Base-by-base conservation (phyloP, 2,888 invertebrate genomes). In the Hydroisotoma schaefferi region DNA sequence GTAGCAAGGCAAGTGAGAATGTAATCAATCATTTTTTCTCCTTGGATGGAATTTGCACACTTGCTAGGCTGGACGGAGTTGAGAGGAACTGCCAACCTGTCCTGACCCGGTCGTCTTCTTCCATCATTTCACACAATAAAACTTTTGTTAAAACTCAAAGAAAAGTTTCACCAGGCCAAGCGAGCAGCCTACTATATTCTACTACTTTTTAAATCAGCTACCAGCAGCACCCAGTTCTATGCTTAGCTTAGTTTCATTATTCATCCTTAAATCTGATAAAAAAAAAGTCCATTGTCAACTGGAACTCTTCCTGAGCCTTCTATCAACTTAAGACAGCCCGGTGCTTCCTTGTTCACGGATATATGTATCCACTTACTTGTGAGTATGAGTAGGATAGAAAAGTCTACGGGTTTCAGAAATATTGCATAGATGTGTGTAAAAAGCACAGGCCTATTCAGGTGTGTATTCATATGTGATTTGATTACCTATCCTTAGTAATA, bases 1-100 rank as follows among this genome's bases (percentile, higher is more conserved):
- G n/a, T 20, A 40, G 40, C 8, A 33, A 33, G 15, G 59, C 59
- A 63, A 64, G 64, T 66, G 60, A 60, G 52, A 51, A 47, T 55
- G 63, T 59, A 68, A 68, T 68, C 68, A 68, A 68, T 68, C 68
- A 68, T 68, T 65, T 68, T 59, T 58, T 55, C 53, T 44, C 44
- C 26, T 23, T 48, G 48, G 47, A 46, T 55, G 20, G 53, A 44
- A 51, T 40, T 20, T 44, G 49, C 47, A 44, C 8, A 22, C 38
- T 40, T 18, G 40, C 15, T 18, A 18, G 40, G 5, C 40, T 40
- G 15, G 40, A 20, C 5, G 40, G 40, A 40, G 20, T 40, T 18
- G 15, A 40, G 20, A 20, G 20, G 40, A 40, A 40, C 40, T 40
- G 40, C 40, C 40, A 40, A 15, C 8, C 40, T 40, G 40, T 5